phyloP scores from a whole-genome alignment of 2,888 invertebrate genomes.

The Bellardia bayeri region DNA sequence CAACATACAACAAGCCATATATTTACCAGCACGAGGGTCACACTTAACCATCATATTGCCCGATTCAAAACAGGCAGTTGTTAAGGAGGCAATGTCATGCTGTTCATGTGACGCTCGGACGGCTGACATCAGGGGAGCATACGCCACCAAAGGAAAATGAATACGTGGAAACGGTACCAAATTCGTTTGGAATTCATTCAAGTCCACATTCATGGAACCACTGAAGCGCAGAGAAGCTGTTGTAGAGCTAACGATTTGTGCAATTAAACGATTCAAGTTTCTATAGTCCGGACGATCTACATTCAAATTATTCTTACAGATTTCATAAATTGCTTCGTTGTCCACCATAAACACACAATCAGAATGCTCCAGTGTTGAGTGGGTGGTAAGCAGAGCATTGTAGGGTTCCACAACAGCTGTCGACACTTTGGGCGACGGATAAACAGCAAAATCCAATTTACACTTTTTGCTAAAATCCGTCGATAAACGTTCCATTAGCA shows the following conservation, averaged over 20 bases:
- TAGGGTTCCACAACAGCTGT: constrained; percentile 98
- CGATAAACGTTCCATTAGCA: constrained; percentile 93
- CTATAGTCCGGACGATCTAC: constrained; percentile 89
- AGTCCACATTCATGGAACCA: constrained; percentile 94
- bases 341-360: constrained; percentile 98
- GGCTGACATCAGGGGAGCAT: constrained; percentile 81
- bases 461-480: constrained; percentile 95
- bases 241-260: constrained; percentile 93
- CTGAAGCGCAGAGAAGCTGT: constrained; percentile 94
- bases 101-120: constrained; percentile 80
- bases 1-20: constrained; percentile 95
- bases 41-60: constrained; percentile 95
- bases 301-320: constrained; percentile 92
- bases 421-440: constrained; percentile 95
- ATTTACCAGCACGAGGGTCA: constrained; percentile 92
- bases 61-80: constrained; percentile 94
- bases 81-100: constrained; percentile 89
- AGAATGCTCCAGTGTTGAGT: constrained; percentile 93
- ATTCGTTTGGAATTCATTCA: constrained; percentile 96
- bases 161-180: constrained; percentile 96
- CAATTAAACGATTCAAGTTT: constrained; percentile 88
- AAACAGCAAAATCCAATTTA: constrained; percentile 95
- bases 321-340: constrained; percentile 98
- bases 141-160: constrained; percentile 86
- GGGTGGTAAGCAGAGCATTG: constrained; percentile 95